These are phyloP conservation scores for Acanthaster planci DNA, from an alignment of 35 echinoderm and acorn worm genomes.

Conservation along the genomic window DNA sequence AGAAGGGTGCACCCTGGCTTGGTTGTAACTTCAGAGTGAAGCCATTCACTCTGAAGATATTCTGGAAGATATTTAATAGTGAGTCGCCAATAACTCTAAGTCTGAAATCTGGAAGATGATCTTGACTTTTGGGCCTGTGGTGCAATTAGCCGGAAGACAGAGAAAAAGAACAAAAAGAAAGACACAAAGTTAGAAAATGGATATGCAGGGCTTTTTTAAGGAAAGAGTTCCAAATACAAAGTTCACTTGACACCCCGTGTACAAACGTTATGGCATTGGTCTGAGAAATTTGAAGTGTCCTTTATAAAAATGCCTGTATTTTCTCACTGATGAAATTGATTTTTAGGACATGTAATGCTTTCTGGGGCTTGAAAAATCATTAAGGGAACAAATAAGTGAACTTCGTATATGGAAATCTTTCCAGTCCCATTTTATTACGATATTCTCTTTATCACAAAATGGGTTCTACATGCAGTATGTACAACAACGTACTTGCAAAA, in stretches of 20 bases:
- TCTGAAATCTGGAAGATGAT: neutral
- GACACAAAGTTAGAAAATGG: neutral
- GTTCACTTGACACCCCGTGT: no score
- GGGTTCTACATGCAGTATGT: neutral
- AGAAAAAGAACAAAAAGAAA: neutral
- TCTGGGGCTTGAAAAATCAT: no score
- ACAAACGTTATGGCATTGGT: no score
- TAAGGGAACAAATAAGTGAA: neutral
- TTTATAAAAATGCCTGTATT: no score
- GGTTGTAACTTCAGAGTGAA: neutral
- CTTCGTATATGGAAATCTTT: no score
- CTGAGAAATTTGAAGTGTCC: no score
- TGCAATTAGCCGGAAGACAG: neutral
- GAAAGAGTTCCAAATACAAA: no score
- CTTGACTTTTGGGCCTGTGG: neutral
- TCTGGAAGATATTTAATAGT: neutral
- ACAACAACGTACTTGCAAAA: neutral
- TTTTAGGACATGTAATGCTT: neutral
- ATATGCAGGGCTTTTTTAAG: no score
- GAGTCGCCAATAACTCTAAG: neutral
- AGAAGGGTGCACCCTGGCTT: neutral
- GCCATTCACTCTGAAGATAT: neutral
- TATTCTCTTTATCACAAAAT: neutral
- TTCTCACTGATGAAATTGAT: neutral
- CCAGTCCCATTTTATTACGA: no score